Conservation (phyloP, 2,113 vertebrate species). For the Cathartes aura region DNA sequence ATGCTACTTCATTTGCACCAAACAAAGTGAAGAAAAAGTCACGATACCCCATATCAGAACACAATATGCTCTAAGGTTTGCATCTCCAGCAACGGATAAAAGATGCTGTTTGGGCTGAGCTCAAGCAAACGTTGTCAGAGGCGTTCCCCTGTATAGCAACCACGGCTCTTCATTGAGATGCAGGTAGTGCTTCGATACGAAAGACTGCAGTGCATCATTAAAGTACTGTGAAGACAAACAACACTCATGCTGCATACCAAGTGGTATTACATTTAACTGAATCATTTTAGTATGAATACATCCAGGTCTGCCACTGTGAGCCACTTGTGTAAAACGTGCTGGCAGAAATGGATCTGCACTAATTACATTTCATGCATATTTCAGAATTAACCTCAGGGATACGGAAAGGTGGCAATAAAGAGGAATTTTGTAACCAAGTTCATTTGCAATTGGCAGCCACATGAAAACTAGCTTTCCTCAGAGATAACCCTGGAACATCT, state of each 20-base stretch:
- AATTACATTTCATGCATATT: constrained; percentile 62
- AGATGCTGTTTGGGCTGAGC: not conserved
- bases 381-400: constrained; percentile 27
- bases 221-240: constrained; percentile 71
- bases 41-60: accelerated
- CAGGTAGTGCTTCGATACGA: constrained; percentile 40
- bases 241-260: constrained; percentile 72
- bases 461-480: not conserved
- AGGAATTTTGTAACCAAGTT: not conserved
- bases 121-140: not conserved
- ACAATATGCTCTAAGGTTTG: not conserved
- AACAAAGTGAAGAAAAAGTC: not conserved
- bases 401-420: not conserved
- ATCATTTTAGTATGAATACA: constrained; percentile 64
- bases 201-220: constrained; percentile 63
- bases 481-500: not conserved
- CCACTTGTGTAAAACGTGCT: constrained; percentile 41
- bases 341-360: constrained; percentile 49
- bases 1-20: not conserved
- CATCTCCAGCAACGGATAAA: not conserved
- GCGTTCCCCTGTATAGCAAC: not conserved
- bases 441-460: not conserved
- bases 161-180: constrained; percentile 59
- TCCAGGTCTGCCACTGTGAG: constrained; percentile 32
- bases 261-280: constrained; percentile 65